A percentile compares a stretch with the other conserved stretches of the same genome.
These are phyloP conservation scores for Heliconius hewitsoni DNA, from an alignment of 1,140 invertebrate genomes.

Conservation along the genomic window DNA sequence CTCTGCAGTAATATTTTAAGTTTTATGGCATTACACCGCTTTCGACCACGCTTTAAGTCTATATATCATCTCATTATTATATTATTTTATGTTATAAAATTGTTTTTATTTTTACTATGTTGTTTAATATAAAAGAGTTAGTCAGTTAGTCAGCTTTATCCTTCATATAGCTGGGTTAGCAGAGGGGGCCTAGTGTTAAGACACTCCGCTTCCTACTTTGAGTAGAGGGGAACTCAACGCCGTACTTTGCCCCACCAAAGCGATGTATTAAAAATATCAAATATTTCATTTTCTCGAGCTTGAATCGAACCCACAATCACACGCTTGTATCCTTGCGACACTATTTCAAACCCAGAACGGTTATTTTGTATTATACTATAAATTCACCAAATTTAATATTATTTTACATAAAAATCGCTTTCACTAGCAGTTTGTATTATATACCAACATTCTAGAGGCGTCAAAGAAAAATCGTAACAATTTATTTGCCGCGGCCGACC, in stretches of 20 bases:
- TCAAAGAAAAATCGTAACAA: conserved; percentile 76
- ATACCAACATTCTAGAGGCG: conserved; percentile 60
- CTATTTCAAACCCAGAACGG: too few relatives aligned
- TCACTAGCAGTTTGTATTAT: background rate
- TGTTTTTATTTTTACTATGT: background rate
- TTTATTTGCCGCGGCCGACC: conserved; percentile 61
- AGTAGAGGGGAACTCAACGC: too few relatives aligned
- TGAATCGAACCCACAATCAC: background rate
- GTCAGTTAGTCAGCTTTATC: background rate
- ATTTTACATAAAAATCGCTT: background rate
- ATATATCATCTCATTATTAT: conserved; percentile 4
- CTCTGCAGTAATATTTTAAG: conserved; percentile 19
- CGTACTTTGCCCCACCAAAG: too few relatives aligned
- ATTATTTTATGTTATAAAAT: background rate
- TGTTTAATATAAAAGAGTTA: background rate
- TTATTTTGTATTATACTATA: background rate
- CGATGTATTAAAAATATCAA: too few relatives aligned
- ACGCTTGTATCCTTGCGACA: too few relatives aligned
- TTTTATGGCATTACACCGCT: conserved; percentile 21
- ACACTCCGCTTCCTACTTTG: background rate
- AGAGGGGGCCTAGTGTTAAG: background rate
- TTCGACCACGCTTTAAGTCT: background rate
- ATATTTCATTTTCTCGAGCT: too few relatives aligned
- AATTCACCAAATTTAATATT: background rate
- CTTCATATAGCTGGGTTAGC: background rate